These are phyloP conservation scores for Macropodus opercularis DNA, from an alignment of 2,797 vertebrate species.

Conservation along the genomic window DNA sequence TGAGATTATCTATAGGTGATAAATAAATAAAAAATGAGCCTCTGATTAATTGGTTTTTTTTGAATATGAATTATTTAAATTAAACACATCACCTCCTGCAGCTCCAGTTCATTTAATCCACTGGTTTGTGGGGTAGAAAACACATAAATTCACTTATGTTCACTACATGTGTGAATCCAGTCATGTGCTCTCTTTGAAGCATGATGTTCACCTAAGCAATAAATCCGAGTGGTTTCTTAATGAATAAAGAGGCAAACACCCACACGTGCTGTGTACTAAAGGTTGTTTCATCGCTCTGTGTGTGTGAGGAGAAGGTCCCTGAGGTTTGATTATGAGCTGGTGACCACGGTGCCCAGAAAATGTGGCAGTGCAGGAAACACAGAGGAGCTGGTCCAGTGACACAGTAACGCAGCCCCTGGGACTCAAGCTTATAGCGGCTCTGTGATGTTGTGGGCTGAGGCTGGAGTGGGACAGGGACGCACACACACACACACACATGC, in stretches of 20 bases:
- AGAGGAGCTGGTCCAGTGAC: constrained; percentile 52
- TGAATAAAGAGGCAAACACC: neutral
- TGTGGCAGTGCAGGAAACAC: constrained; percentile 49
- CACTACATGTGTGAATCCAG: neutral
- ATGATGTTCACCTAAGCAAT: neutral
- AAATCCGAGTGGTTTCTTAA: neutral
- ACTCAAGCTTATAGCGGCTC: constrained; percentile 49
- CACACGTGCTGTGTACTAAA: neutral
- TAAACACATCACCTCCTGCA: neutral
- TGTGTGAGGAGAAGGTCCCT: constrained; percentile 39
- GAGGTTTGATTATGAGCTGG: constrained; percentile 67
- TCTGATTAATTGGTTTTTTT: neutral
- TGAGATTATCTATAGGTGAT: neutral
- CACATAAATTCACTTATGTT: too few relatives aligned
- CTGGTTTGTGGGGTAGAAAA: neutral
- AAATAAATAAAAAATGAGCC: neutral
- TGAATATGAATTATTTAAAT: neutral
- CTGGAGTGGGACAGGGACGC: constrained; percentile 27
- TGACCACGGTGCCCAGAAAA: constrained; percentile 49
- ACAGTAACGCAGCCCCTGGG: constrained; percentile 68
- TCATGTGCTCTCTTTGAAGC: neutral
- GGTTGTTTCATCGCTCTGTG: constrained; percentile 6
- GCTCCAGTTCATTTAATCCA: neutral
- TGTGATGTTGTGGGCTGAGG: constrained; percentile 62
- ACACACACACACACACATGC: constrained; percentile 21